These are phyloP conservation scores for Meda fulgida DNA, from an alignment of 2,797 vertebrate species.

Conservation along the genomic window DNA sequence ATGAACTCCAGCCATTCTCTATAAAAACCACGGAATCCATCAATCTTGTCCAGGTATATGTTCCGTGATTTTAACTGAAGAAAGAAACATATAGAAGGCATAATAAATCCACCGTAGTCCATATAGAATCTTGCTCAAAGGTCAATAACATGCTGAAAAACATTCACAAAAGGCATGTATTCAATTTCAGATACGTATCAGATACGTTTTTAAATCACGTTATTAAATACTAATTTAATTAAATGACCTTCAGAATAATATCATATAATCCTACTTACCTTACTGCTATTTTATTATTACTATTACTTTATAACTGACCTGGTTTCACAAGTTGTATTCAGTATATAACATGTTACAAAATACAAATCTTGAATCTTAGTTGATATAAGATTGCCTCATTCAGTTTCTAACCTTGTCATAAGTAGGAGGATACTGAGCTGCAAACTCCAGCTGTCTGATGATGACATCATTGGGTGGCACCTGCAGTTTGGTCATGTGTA, in stretches of 20 bases:
- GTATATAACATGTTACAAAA: background rate
- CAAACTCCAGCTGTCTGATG: conserved; percentile 92
- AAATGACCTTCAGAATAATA: background rate
- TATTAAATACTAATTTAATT: no score
- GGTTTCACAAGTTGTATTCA: background rate
- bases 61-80: conserved; percentile 88
- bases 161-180: background rate
- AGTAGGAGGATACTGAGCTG: conserved; percentile 86
- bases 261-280: background rate
- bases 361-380: background rate
- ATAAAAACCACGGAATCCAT: conserved; percentile 95
- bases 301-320: background rate
- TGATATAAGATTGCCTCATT: background rate
- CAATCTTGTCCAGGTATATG: conserved; percentile 89
- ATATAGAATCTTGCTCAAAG: background rate
- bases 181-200: no score
- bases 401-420: conserved; percentile 85
- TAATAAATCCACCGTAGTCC: background rate
- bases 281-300: background rate
- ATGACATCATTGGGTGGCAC: conserved; percentile 90
- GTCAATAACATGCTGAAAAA: background rate
- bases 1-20: conserved; percentile 87
- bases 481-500: conserved; percentile 80
- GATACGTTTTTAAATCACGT: no score
- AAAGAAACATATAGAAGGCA: conserved; percentile 20